Base-by-base conservation (phyloP, 2,888 invertebrate genomes). In the Yponomeuta plumbellus region DNA sequence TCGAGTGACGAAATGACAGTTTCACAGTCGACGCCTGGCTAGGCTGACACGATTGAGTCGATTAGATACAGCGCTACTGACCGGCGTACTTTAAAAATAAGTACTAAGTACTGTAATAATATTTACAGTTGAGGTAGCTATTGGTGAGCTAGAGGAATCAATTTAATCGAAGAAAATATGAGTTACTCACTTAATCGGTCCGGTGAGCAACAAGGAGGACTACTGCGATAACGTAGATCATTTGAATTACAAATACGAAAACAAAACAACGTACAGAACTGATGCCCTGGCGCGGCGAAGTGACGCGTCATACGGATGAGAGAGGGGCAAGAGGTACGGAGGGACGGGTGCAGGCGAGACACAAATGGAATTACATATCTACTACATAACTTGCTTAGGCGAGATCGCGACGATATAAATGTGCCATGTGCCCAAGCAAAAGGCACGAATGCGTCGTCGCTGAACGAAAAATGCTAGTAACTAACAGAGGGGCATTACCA, bases 281-380 rank as follows among this genome's bases (percentile, higher is more conserved):
- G 80, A 81, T 81, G 83, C 81, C 78, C 80, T 78, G 80, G 79
- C 82, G 80, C 83, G 84, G 81, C 81, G 77, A 82, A 86, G 81
- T 86, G 85, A 86, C 84, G 86, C 84, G 83, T 80, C 80, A 80
- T 79, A 79, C 83, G 79, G 85, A 80, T 81, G 81, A 83, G 72
- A 71, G 79, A 79, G 85, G 85, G 84, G 72, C 69, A 66, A 65
- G 68, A 66, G 68, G 67, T 63, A 71, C 77, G 79, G 78, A 81
- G 80, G 79, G 78, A 76, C 80, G 85, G 86, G 84, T 84, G 80
- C 81, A 85, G 85, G 79, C 85, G 87, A 88, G 85, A 85, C 83
- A 88, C 66, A 68, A 88, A 88, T 87, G 83, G 84, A 86, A 86
- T 86, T 85, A 88, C 84, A 86, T 87, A 88, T 85, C 81, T 84